Percentiles rank a stretch among this genome's conserved stretches.
phyloP scores from a whole-genome alignment of 2,888 invertebrate species.

The Masnerella sp. region DNA sequence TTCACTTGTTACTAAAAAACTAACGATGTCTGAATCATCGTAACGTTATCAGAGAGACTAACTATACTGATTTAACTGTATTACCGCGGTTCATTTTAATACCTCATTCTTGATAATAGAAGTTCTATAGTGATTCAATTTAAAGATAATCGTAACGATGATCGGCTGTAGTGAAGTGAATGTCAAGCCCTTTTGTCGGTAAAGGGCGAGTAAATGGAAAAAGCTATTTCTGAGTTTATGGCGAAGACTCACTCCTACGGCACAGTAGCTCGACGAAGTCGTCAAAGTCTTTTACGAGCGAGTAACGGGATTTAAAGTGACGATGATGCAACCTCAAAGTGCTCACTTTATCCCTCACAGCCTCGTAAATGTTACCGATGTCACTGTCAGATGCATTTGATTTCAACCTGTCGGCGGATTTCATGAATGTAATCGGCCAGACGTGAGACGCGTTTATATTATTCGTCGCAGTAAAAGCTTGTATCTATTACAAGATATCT shows the following conservation, averaged over 20 bases:
- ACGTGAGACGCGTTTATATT: conserved; percentile 56
- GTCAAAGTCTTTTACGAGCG: conserved; percentile 78
- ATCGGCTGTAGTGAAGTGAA: conserved; percentile 73
- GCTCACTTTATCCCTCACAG: conserved; percentile 77
- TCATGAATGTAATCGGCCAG: conserved; percentile 55
- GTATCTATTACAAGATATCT: conserved; percentile 48
- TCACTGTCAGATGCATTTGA: conserved; percentile 76
- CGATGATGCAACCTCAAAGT: conserved; percentile 78
- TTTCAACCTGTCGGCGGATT: conserved; percentile 63
- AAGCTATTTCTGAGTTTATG: conserved; percentile 70
- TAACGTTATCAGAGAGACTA: conserved; percentile 9
- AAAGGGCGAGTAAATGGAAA: conserved; percentile 66
- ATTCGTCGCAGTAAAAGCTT: conserved; percentile 49
- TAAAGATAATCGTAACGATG: conserved; percentile 66
- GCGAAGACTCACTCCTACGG: conserved; percentile 66
- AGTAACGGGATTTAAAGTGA: conserved; percentile 78
- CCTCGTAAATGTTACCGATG: conserved; percentile 78
- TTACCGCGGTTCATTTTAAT: conserved; percentile 39
- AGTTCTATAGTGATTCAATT: conserved; percentile 52
- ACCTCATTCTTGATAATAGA: conserved; percentile 37
- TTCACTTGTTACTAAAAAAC: neutral
- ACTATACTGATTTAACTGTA: conserved; percentile 38
- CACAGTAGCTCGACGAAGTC: conserved; percentile 73
- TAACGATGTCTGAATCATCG: neutral
- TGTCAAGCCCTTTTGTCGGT: conserved; percentile 70